Evolutionary conservation across 2,797 vertebrate genomes (phyloP).

Genomic region (Sebastes trivittatus): DNA sequence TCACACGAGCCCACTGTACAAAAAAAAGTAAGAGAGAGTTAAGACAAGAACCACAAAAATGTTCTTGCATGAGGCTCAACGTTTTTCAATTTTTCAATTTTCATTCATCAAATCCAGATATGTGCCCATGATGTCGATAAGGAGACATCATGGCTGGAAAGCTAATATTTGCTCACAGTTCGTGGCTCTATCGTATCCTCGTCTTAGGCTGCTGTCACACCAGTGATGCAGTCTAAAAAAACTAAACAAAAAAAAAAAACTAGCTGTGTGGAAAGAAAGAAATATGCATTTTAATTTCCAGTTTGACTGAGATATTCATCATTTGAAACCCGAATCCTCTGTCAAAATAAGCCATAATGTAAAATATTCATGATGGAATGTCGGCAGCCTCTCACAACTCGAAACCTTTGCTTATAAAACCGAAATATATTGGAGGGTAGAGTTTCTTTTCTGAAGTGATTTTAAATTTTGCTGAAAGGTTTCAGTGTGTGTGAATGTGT

Average conservation of each 20-base stretch:
- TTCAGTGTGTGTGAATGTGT: conserved; percentile 42
- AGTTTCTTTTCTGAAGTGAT: conserved; percentile 19
- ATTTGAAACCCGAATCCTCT: conserved; percentile 34
- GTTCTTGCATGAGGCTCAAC: too few relatives aligned
- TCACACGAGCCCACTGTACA: too few relatives aligned
- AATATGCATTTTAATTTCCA: conserved; percentile 18
- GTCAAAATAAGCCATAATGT: conserved; percentile 39
- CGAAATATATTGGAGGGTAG: conserved; percentile 13
- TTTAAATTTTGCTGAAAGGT: conserved; percentile 36
- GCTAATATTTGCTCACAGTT: background rate
- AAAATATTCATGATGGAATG: conserved; percentile 9
- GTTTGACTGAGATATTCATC: conserved; percentile 17
- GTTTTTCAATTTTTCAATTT: background rate
- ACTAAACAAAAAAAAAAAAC: background rate
- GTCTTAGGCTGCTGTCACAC: background rate
- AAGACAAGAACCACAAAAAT: too few relatives aligned
- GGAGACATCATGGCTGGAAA: background rate
- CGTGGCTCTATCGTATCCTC: background rate
- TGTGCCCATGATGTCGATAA: background rate
- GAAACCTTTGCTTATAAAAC: conserved; percentile 17
- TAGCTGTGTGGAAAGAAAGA: background rate
- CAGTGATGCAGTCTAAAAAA: background rate
- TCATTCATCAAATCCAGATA: background rate
- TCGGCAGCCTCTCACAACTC: background rate
- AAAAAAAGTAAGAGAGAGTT: too few relatives aligned